Base-by-base conservation (phyloP, 2,888 invertebrate species). In the Cylindroiulus punctatus region DNA sequence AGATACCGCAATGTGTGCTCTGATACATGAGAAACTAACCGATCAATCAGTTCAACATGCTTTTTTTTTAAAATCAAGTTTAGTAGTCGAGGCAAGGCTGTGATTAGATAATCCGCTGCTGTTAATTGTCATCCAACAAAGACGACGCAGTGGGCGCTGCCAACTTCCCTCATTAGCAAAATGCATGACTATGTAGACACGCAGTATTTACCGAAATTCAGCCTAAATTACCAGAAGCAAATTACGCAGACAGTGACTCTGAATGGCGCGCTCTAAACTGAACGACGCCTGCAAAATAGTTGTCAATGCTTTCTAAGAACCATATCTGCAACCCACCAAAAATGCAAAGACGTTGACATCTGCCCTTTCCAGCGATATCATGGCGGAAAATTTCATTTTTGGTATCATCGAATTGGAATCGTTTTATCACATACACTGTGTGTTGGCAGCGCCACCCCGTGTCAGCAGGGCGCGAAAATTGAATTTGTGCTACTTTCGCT, bases 291-390 rank as follows among this genome's bases (percentile, higher is more conserved):
- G 52, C n/a, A n/a, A 52, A 52, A n/a, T 19, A 44, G 4, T 44
- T 44, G 44, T n/a, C n/a, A 52, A 52, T 52, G 19, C 52, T n/a
- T 52, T 52, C 52, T 52, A 52, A 52, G 52, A 52, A 52, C n/a
- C 7, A 52, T n/a, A 52, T 52, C 52, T 52, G 52, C 52, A 52
- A 1, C 7, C 4, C 52, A 52, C n/a, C n/a, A n/a, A 52, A 52
- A 52, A 10, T n/a, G 52, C 52, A 52, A 52, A 44, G 44, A 12
- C 44, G 10, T 3, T 14, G 44, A 1, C 44, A 44, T 44, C 14
- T 10, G 0, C 52, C 14, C n/a, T 52, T 52, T 52, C 52, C 19
- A 4, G 7, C 52, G n/a, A 47, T 47, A 17, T 47, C 47, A 17
- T 5, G 2, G 19, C 5, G 12, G 47, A 47, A 14, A 5, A 47